Conservation (phyloP, 2,113 vertebrate genomes). For the Laticauda colubrina region DNA sequence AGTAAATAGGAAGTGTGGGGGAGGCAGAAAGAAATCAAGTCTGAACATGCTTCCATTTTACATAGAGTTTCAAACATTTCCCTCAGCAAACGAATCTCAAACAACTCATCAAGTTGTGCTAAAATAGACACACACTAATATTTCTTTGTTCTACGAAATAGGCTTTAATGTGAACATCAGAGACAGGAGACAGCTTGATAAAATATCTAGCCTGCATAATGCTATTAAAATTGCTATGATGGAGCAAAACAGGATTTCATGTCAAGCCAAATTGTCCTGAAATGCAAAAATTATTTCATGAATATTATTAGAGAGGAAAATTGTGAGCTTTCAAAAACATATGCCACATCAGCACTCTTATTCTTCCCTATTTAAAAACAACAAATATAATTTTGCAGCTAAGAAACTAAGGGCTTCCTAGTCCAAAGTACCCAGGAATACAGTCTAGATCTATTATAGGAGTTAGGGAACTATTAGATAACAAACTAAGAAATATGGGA, state of each 20-base stretch:
- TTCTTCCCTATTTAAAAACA: not conserved
- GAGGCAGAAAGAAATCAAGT: slow-evolving; percentile 5
- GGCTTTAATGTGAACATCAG: not conserved
- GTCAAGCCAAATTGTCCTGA: slow-evolving; percentile 22
- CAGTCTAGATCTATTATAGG: not conserved
- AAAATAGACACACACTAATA: not conserved
- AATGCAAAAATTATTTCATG: not conserved
- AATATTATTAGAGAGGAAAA: slow-evolving; percentile 12
- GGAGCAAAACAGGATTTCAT: slow-evolving; percentile 37
- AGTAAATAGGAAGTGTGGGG: not conserved
- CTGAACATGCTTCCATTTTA: not conserved
- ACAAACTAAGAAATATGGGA: not conserved
- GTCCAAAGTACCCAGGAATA: not conserved
- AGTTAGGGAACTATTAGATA: not conserved
- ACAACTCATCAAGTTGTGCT: not conserved
- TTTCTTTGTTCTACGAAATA: slow-evolving; percentile 26
- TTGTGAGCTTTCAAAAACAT: not conserved
- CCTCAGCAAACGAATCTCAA: slow-evolving; percentile 18
- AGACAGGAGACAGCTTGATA: slow-evolving; percentile 14
- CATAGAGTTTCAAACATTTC: slow-evolving; percentile 20
- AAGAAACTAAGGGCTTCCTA: not conserved
- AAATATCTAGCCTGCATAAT: slow-evolving; percentile 11
- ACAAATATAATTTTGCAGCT: not conserved
- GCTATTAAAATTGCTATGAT: slow-evolving; percentile 31
- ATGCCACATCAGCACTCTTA: not conserved